Percentiles rank a stretch among this genome's conserved stretches.
phyloP scores from a whole-genome alignment of 30 jellyfish, hydroid and myxozoan genomes.

The Hydractinia symbiolongicarpus region DNA sequence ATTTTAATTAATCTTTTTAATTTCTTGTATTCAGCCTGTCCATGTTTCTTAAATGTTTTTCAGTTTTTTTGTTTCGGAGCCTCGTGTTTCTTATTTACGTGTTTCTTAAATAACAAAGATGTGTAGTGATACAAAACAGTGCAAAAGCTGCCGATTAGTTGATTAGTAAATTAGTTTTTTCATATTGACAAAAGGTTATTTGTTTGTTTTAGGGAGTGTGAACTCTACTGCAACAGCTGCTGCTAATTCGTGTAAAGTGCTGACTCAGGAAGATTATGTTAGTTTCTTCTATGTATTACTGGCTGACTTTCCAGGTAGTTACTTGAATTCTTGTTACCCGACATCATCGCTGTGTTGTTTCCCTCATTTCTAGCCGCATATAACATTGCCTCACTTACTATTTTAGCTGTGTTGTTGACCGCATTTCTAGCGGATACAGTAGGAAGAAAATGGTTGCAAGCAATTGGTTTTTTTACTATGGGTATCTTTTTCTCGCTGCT shows the following conservation, averaged over 20 bases:
- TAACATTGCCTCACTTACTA: not conserved
- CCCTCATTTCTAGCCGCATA: not conserved
- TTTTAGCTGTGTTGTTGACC: constrained; percentile 63
- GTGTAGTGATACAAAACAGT: too few relatives aligned
- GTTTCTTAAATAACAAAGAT: too few relatives aligned
- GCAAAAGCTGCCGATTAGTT: too few relatives aligned
- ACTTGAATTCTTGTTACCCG: not conserved
- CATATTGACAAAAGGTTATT: not conserved
- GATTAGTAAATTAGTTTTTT: too few relatives aligned
- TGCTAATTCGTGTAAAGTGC: constrained; percentile 47
- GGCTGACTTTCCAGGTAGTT: constrained; percentile 84
- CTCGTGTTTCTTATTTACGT: too few relatives aligned
- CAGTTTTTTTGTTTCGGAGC: too few relatives aligned
- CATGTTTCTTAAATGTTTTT: too few relatives aligned
- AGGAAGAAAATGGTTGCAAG: constrained; percentile 87
- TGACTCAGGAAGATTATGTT: constrained; percentile 52
- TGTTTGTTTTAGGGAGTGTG: not conserved
- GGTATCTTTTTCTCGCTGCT: constrained; percentile 59
- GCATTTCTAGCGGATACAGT: constrained; percentile 83
- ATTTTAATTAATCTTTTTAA: too few relatives aligned
- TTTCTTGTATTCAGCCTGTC: too few relatives aligned
- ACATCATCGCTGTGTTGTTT: not conserved
- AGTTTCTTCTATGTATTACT: constrained; percentile 65
- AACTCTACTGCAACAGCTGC: not conserved
- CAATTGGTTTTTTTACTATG: constrained; percentile 69